Base-by-base conservation (phyloP, 2,888 invertebrate species). In the Pristionchus arcanus region DNA sequence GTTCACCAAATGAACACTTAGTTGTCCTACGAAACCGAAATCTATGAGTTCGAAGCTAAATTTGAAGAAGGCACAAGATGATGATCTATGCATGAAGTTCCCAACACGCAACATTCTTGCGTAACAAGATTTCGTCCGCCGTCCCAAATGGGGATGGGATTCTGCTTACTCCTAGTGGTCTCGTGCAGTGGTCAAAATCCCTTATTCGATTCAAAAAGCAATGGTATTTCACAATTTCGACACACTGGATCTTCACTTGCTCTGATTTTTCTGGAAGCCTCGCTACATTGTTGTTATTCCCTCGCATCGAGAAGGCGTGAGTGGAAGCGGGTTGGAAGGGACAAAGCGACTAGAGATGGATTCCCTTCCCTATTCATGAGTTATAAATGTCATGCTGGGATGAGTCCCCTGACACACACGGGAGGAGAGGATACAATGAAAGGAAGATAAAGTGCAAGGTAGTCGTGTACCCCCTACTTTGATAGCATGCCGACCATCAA, bases 341-440 rank as follows among this genome's bases (percentile, higher is more conserved):
- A 84, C 31, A 59, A 55, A 84, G 85, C 16, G 59, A 7, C n/a
- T 63, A 59, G 34, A 63, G 37, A 85, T 63, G 85, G 85, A 85
- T 63, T 9, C 63, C 55, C 66, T 59, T 63, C 21, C 25, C 85
- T 85, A 85, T 85, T 85, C 85, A 85, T 63, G 59, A 63, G 85
- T 49, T 53, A 85, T 85, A 63, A 85, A 85, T 85, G 85, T 66
- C 59, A 85, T 63, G 37, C 55, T 5, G 63, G 59, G 59, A 66
- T 59, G 59, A 31, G 63, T n/a, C 59, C 59, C 85, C 63, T 13
- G 83, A 13, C 19, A n/a, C 34, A 37, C 37, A 77, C n/a, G 66
- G 15, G 34, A 19, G 15, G n/a, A 74, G 31, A 21, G 7, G 74
- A 31, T 31, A 34, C 68, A 28, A 68, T 34, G 37, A 37, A 37